Percentiles rank a stretch among this genome's conserved stretches.
Conservation (phyloP, 1,140 invertebrate species). For the Anoplophora glabripennis region DNA sequence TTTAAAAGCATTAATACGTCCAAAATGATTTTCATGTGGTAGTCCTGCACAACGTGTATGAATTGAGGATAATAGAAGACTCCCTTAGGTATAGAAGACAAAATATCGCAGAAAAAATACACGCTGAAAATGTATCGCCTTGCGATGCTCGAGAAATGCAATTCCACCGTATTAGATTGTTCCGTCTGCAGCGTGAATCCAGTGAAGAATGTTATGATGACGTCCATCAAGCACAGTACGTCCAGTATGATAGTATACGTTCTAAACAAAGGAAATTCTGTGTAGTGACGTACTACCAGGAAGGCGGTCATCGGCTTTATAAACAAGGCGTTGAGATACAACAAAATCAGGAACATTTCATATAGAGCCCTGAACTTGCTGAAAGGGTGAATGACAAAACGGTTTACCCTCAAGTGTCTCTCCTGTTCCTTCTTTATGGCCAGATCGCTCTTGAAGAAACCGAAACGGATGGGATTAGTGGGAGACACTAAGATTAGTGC, state of each 20-base stretch:
- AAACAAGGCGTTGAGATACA: background rate
- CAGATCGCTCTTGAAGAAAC: constrained; percentile 11
- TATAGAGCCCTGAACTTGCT: constrained; percentile 9
- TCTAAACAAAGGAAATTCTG: background rate
- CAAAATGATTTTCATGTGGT: no score
- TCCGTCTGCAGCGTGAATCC: constrained; percentile 12
- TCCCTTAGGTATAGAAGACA: constrained; percentile 4
- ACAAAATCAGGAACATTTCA: background rate
- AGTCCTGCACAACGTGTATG: constrained; percentile 6
- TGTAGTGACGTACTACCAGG: background rate
- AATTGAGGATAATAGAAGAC: constrained; percentile 8
- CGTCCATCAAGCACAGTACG: constrained; percentile 4
- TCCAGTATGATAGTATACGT: constrained; percentile 5
- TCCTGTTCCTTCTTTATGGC: background rate
- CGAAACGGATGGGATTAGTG: background rate
- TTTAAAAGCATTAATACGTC: constrained; percentile 7
- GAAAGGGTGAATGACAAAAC: constrained; percentile 8
- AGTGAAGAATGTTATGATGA: constrained; percentile 21
- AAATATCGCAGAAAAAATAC: constrained; percentile 8
- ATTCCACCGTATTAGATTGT: background rate
- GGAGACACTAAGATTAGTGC: background rate
- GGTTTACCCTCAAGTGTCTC: background rate
- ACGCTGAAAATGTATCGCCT: constrained; percentile 15
- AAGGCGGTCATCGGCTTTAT: background rate
- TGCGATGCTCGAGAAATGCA: background rate